A percentile compares a stretch with the other conserved stretches of the same genome.
Evolutionary conservation across 2,797 vertebrate species (phyloP).

Genomic region (Esox lucius): DNA sequence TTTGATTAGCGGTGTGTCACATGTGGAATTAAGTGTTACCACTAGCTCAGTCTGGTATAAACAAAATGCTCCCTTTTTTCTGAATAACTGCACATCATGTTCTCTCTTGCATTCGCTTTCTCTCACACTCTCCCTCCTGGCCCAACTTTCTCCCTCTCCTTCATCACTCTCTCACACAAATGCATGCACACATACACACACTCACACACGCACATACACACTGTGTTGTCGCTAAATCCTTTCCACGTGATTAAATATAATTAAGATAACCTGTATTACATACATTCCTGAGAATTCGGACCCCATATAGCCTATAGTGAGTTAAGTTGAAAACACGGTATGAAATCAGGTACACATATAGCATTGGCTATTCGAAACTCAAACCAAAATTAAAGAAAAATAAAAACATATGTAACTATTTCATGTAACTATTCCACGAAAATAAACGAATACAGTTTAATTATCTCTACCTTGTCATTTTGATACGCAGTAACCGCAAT

Average conservation of each 20-base stretch:
- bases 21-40: constrained; percentile 45
- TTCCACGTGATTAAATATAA: constrained; percentile 75
- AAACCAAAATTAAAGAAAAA: constrained; percentile 42
- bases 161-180: constrained; percentile 23
- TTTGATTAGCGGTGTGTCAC: constrained; percentile 35
- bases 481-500: constrained; percentile 98
- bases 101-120: constrained; percentile 33
- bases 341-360: background rate
- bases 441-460: background rate
- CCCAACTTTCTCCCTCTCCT: constrained; percentile 26
- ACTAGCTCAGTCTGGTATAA: constrained; percentile 36
- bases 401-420: background rate
- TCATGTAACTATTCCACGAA: constrained; percentile 1
- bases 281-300: constrained; percentile 63
- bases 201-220: constrained; percentile 18
- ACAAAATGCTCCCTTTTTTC: constrained; percentile 21
- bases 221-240: constrained; percentile 62
- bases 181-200: constrained; percentile 29
- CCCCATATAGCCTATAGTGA: constrained; percentile 19
- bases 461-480: constrained; percentile 92
- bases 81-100: constrained; percentile 38
- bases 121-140: constrained; percentile 18
- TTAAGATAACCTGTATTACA: constrained; percentile 58
- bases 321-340: background rate
- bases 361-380: constrained; percentile 8